Evolutionary conservation across 2,797 vertebrate species (phyloP).

Genomic region (Aselliscus stoliczkanus): DNA sequence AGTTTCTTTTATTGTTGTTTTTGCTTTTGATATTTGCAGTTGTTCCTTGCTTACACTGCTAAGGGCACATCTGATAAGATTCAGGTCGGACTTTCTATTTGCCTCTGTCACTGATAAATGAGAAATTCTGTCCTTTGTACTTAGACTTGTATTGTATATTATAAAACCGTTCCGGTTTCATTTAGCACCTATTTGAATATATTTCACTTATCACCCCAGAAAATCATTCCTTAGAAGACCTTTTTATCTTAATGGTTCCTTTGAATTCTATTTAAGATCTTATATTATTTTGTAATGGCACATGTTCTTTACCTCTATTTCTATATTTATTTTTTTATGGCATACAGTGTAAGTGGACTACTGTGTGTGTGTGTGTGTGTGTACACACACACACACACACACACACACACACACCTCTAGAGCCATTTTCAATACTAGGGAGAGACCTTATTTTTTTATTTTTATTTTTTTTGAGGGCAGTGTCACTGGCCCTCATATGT

Average conservation of each 20-base stretch:
- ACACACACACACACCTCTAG: neutral
- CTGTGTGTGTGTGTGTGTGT: neutral
- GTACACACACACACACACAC: neutral
- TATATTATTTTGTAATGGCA: neutral
- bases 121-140: constrained; percentile 21
- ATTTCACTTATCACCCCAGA: constrained; percentile 35
- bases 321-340: neutral
- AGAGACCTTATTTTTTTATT: constrained; percentile 9
- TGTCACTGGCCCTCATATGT: too few species aligned
- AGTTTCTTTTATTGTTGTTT: neutral
- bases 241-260: neutral
- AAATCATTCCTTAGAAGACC: neutral
- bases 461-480: too few species aligned
- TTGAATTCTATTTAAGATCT: neutral
- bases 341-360: neutral
- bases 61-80: neutral
- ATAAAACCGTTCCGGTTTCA: neutral
- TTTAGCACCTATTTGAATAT: constrained; percentile 47
- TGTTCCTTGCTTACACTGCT: neutral
- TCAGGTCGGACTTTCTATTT: neutral
- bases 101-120: constrained; percentile 38
- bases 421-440: neutral
- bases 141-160: constrained; percentile 40
- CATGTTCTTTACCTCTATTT: neutral
- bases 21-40: neutral